phyloP scores from a whole-genome alignment of 2,888 invertebrate species.

The Apocheima hispidaria region DNA sequence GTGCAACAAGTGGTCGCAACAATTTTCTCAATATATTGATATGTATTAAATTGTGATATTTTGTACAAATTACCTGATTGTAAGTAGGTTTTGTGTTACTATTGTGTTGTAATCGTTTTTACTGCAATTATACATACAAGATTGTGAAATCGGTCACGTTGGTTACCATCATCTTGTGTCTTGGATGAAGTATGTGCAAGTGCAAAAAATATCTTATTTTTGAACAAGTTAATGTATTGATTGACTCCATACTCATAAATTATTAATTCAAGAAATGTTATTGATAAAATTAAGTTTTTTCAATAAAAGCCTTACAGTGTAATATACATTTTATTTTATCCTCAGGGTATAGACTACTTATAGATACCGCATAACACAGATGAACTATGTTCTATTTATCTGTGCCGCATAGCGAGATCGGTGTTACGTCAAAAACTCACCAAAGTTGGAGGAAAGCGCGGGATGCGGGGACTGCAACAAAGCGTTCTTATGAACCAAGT shows the following conservation, averaged over 20 bases:
- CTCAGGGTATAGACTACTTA: no score
- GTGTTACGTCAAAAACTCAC: no score
- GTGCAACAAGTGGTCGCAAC: slow-evolving; percentile 40
- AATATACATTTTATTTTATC: slow-evolving; percentile 44
- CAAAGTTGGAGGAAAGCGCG: no score
- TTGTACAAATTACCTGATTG: slow-evolving; percentile 79
- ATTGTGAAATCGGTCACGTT: slow-evolving; percentile 26
- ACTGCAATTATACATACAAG: slow-evolving; percentile 40
- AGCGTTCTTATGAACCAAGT: no score
- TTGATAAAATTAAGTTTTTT: slow-evolving; percentile 75
- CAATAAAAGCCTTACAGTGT: slow-evolving; percentile 76
- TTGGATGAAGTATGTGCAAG: slow-evolving; percentile 76
- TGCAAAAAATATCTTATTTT: slow-evolving; percentile 70
- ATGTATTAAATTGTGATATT: slow-evolving; percentile 79
- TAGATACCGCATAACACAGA: no score
- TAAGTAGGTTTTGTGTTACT: slow-evolving; percentile 68
- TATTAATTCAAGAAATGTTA: slow-evolving; percentile 72
- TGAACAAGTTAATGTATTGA: slow-evolving; percentile 73
- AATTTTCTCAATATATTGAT: slow-evolving; percentile 61
- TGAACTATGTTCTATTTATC: no score
- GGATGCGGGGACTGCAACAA: no score
- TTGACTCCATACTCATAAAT: slow-evolving; percentile 62
- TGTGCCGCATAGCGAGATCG: no score
- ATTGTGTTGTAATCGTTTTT: slow-evolving; percentile 52
- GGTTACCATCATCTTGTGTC: slow-evolving; percentile 45